Evolutionary conservation across 2,797 vertebrate species (phyloP), one percentile per base, ranked within the genome.

Genomic region (Rhinoraja longicauda): DNA sequence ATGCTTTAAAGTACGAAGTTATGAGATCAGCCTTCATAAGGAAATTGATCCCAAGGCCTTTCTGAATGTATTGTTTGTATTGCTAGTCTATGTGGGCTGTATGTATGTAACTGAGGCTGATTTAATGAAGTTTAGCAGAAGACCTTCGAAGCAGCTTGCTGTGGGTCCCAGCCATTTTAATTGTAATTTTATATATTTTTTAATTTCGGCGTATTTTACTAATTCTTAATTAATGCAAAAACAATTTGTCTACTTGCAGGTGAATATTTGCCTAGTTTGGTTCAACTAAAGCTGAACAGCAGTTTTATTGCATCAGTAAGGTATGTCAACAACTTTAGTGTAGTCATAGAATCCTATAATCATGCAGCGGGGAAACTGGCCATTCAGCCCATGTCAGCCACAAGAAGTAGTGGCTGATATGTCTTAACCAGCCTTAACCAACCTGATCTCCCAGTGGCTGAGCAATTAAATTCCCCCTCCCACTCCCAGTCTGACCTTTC

Each of bases 221-320:
- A 93, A 86, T 96, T 82, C 57, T 67, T 32, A 93, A 26, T 90
- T n/a, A 75, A 75, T 39, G 36, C 26, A 72, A 75, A 39, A 36
- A 84, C 19, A 21, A 8, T 21, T 73, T 53, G 12, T 92, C 45
- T 75, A 95, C 93, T 95, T 94, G 19, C 94, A 99, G 99, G 98
- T 95, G 93, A 95, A 93, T 96, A 97, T 96, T 96, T 99, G 94
- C 98, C 98, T 94, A 97, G 95, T 93, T 97, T 99, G 94, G 95
- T 95, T 94, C 96, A 98, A 53, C 96, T 99, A 95, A 99, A 97
- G 96, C 92, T 99, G 96, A 99, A 97, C 93, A 97, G 98, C 95
- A 99, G 99, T 94, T 93, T 96, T 92, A 97, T 99, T 93, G 93
- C 93, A 81, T 99, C 98, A 93, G 95, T 98, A 93, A 97, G 98